Evolutionary conservation across 1,140 invertebrate species (phyloP), one percentile per base, ranked within the genome.

Genomic region (Drosophila equinoxialis): DNA sequence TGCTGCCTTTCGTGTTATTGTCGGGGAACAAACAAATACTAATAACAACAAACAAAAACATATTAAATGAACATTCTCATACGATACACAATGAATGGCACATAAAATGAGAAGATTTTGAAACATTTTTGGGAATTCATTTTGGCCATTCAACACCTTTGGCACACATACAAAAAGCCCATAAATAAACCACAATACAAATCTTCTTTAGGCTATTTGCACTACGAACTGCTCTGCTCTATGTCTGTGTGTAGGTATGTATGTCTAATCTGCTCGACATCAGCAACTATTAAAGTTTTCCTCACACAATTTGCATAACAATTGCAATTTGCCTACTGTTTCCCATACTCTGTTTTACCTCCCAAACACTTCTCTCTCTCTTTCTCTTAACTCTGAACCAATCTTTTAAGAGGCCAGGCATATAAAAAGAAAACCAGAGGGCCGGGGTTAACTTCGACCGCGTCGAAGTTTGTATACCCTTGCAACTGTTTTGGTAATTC

Each of bases 281-380:
- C 42, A 57, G 42, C 55, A 65, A 65, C 62, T 58, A 63, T 66
- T 69, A 69, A 65, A 70, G 62, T 55, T 54, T 65, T 54, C 30
- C 45, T 37, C 37, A 65, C 30, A 45, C 74, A 68, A 77, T 63
- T 63, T 74, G 71, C 75, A 77, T 74, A 74, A 74, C 75, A 77
- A 77, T 77, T 58, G 75, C 71, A 74, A 74, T 77, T 77, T 77
- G 63, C 71, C 67, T 73, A 33, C 61, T 74, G 71, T 70, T 77
- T 67, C 65, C 71, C 64, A 54, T 51, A 62, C 71, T 74, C 26
- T 33, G 6, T 17, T 11, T 7, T 6, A 0, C 23, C 17, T 42
- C 57, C 17, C 20, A 30, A 6, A 30, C 30, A 5, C 14, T 8
- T 48, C 2, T 14, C 7, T 0, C 45, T 5, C 17, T 4, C 0